phyloP scores from a whole-genome alignment of 2,888 invertebrate species.

The Dasysyrphus tricinctus region DNA sequence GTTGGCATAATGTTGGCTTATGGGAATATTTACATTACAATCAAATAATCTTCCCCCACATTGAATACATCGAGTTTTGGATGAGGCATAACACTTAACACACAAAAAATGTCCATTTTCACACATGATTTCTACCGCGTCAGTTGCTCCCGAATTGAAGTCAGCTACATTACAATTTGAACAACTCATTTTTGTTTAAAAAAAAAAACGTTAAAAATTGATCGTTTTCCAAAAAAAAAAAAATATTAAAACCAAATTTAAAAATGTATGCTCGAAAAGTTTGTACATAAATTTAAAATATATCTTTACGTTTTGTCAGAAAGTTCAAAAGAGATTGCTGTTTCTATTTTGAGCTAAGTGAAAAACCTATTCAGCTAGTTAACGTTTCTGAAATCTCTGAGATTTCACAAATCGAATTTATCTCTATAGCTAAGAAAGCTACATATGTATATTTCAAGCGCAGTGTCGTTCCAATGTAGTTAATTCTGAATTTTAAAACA shows the following conservation, averaged over 20 bases:
- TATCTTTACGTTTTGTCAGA: neutral
- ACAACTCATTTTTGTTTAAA: constrained; percentile 11
- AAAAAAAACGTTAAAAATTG: neutral
- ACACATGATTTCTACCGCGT: neutral
- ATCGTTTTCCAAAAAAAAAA: neutral
- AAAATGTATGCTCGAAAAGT: constrained; percentile 5
- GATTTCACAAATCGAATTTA: no score
- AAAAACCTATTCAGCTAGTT: neutral
- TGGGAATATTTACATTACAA: neutral
- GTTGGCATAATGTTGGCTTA: neutral
- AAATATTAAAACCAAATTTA: constrained; percentile 9
- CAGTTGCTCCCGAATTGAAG: neutral
- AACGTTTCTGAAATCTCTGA: no score
- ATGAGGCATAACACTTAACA: neutral
- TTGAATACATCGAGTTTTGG: neutral
- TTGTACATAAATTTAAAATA: neutral
- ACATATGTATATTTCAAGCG: no score
- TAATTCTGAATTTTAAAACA: no score
- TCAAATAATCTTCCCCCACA: constrained; percentile 7
- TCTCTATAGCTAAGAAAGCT: no score
- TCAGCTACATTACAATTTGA: constrained; percentile 16
- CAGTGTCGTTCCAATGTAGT: no score
- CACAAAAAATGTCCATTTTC: constrained; percentile 12
- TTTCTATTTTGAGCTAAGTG: neutral
- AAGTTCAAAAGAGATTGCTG: neutral